These are phyloP conservation scores for Scolopax mira DNA, from an alignment of 2,113 vertebrate genomes.

Conservation along the genomic window DNA sequence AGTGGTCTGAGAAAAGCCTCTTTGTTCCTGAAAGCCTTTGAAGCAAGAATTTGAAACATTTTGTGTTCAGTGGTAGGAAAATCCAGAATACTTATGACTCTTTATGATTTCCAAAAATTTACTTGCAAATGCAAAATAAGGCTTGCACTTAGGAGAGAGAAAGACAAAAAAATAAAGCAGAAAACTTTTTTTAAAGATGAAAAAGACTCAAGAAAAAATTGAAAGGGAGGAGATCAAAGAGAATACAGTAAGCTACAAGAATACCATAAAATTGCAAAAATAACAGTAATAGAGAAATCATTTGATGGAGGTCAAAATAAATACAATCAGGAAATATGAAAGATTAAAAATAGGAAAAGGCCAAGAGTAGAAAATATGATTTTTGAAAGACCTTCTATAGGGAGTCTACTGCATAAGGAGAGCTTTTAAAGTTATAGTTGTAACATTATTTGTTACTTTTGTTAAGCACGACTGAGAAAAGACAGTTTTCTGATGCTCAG, in stretches of 20 bases:
- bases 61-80: conserved; percentile 60
- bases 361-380: conserved; percentile 16
- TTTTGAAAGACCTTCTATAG: background rate
- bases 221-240: conserved; percentile 72
- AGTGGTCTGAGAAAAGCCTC: conserved; percentile 70
- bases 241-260: conserved; percentile 54
- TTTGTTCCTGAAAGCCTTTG: conserved; percentile 77
- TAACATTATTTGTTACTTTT: background rate
- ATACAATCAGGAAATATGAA: conserved; percentile 61
- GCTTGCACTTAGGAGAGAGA: conserved; percentile 60
- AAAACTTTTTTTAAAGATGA: conserved; percentile 59
- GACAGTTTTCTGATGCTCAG: background rate
- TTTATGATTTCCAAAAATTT: conserved; percentile 64
- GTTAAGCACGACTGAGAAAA: background rate
- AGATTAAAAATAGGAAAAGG: conserved; percentile 65
- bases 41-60: conserved; percentile 68
- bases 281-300: conserved; percentile 71
- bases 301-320: conserved; percentile 67
- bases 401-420: conserved; percentile 46
- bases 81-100: conserved; percentile 50
- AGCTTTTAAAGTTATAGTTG: background rate
- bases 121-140: conserved; percentile 63
- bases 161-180: conserved; percentile 48
- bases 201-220: conserved; percentile 65
- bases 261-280: conserved; percentile 73